Evolutionary conservation across 2,888 invertebrate genomes (phyloP).

Genomic region (Scaptomyza tumidula): DNA sequence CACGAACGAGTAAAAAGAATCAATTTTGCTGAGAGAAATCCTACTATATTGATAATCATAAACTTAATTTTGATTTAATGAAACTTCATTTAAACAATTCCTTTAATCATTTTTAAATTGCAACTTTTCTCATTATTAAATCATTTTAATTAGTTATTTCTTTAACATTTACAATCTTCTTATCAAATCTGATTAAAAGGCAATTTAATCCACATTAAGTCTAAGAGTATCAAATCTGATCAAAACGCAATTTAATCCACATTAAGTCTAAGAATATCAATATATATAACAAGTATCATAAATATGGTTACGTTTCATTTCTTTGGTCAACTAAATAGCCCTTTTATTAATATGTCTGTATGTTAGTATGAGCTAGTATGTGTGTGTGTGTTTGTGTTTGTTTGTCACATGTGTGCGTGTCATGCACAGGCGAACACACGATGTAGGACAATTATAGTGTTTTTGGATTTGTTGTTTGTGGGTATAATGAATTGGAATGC

Average conservation of each 20-base stretch:
- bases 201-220: no score
- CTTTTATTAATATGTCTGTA: constrained; percentile 35
- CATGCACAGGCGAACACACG: constrained; percentile 9
- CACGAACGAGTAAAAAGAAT: no score
- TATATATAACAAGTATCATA: constrained; percentile 12
- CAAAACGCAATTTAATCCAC: background rate
- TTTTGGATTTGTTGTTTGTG: constrained; percentile 35
- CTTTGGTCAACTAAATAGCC: constrained; percentile 32
- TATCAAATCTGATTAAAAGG: no score
- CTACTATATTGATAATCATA: no score
- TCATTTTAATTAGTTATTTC: no score
- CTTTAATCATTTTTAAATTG: no score
- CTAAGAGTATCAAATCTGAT: no score
- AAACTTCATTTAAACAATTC: no score
- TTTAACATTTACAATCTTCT: no score
- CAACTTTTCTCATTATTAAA: no score
- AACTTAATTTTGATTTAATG: no score
- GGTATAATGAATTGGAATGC: constrained; percentile 70
- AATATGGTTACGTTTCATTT: constrained; percentile 20
- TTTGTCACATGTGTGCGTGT: constrained; percentile 34
- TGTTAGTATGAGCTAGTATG: constrained; percentile 12
- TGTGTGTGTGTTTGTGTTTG: constrained; percentile 7
- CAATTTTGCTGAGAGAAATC: no score
- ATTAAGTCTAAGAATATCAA: constrained; percentile 1
- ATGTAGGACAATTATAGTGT: constrained; percentile 34